These are phyloP conservation scores for Stenopsyche tienmushanensis DNA, from an alignment of 1,140 invertebrate genomes.

Conservation along the genomic window DNA sequence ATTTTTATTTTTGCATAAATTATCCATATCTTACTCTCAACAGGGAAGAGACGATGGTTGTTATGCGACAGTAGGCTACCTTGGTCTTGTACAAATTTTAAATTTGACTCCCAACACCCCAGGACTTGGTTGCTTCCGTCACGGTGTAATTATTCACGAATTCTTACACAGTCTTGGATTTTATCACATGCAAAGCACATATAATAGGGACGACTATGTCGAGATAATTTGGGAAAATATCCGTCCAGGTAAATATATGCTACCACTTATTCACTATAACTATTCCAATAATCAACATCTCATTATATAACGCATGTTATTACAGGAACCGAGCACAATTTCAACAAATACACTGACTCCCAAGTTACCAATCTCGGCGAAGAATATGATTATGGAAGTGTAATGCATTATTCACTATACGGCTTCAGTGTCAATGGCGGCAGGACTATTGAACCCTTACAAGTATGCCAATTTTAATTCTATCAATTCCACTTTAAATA, in stretches of 20 bases:
- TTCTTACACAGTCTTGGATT: conserved; percentile 69
- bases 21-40: no score
- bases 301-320: conserved; percentile 6
- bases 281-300: not conserved
- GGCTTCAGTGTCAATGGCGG: conserved; percentile 68
- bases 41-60: no score
- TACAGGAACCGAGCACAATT: conserved; percentile 65
- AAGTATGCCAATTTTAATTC: conserved; percentile 50
- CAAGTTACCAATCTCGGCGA: conserved; percentile 64
- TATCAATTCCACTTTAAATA: not conserved
- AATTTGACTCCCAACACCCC: no score
- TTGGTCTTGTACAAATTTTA: no score
- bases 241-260: no score
- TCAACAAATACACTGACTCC: conserved; percentile 65
- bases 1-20: not conserved
- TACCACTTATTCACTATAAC: not conserved
- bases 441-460: conserved; percentile 61
- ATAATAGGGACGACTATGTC: no score
- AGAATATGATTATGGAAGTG: conserved; percentile 68
- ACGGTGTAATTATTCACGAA: conserved; percentile 66
- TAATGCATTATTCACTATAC: conserved; percentile 71
- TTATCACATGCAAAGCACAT: conserved; percentile 71
- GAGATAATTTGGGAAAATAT: no score
- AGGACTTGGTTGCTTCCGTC: conserved; percentile 56
- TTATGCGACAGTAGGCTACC: no score